Conservation (phyloP, 2,113 vertebrate species). For the Thamnaconus septentrionalis region DNA sequence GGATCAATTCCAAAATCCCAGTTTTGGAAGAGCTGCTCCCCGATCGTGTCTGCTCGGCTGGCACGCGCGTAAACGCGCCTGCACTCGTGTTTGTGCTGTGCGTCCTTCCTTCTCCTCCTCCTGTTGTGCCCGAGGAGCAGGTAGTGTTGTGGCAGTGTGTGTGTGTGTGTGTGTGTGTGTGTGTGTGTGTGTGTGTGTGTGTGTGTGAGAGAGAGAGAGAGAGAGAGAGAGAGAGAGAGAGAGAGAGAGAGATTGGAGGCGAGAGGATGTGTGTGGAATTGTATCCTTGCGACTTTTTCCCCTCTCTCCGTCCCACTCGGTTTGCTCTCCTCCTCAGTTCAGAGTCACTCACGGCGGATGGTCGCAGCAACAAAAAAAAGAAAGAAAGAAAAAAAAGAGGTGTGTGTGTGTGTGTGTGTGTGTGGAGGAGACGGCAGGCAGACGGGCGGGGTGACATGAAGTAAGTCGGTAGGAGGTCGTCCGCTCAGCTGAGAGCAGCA, state of each 20-base stretch:
- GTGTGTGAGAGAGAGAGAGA: too few species aligned
- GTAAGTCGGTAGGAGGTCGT: constrained; percentile 67
- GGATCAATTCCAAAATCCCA: constrained; percentile 61
- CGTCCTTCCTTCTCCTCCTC: constrained; percentile 54
- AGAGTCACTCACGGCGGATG: constrained; percentile 50
- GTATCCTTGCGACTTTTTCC: constrained; percentile 19
- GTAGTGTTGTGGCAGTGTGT: constrained; percentile 60
- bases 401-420: constrained; percentile 11
- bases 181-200: too few species aligned
- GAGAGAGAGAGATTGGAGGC: too few species aligned
- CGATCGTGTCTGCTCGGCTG: constrained; percentile 55
- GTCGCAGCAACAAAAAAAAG: constrained; percentile 19
- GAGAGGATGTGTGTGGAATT: too few species aligned
- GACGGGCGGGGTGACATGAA: constrained; percentile 73
- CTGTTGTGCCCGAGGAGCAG: constrained; percentile 59
- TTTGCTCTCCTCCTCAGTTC: constrained; percentile 23
- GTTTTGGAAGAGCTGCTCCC: constrained; percentile 38
- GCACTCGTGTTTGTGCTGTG: constrained; percentile 52
- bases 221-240: too few species aligned
- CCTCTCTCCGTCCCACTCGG: constrained; percentile 14
- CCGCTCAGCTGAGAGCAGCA: constrained; percentile 48
- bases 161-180: constrained; percentile 35
- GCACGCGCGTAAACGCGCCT: constrained; percentile 63
- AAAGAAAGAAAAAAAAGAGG: too few species aligned
- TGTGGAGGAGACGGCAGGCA: constrained; percentile 69